These are phyloP conservation scores for Sminthurides aquaticus DNA, from an alignment of 2,888 invertebrate genomes.

Conservation along the genomic window DNA sequence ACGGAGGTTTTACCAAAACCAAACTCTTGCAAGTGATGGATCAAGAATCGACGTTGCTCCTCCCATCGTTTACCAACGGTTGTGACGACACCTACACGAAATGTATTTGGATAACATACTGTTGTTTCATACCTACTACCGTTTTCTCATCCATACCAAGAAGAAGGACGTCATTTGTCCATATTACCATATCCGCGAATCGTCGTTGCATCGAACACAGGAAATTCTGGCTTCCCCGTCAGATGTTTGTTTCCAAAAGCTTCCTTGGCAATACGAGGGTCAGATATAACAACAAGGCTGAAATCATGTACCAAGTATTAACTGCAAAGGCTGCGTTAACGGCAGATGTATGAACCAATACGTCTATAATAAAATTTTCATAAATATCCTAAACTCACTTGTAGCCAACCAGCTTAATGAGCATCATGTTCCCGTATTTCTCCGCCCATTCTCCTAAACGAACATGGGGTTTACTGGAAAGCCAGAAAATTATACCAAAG, in stretches of 20 bases:
- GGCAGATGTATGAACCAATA: too few relatives aligned
- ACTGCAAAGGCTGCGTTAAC: too few relatives aligned
- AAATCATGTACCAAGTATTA: too few relatives aligned
- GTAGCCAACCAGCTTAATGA: neutral
- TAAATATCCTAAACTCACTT: too few relatives aligned
- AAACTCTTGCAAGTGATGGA: conserved; percentile 22
- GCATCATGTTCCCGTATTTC: neutral
- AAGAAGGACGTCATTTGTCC: too few relatives aligned
- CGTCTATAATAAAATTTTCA: too few relatives aligned
- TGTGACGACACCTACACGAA: conserved; percentile 20
- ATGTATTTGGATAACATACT: too few relatives aligned
- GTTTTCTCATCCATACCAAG: too few relatives aligned
- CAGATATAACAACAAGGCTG: neutral
- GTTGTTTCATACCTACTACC: too few relatives aligned
- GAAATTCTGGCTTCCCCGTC: neutral
- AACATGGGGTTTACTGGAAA: neutral
- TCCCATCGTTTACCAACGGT: conserved; percentile 25
- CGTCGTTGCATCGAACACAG: neutral
- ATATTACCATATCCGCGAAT: neutral
- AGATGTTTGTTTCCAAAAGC: neutral
- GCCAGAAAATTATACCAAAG: neutral
- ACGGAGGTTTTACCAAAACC: conserved; percentile 23
- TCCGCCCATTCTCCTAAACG: neutral
- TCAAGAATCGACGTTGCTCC: conserved; percentile 21
- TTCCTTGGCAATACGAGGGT: neutral